Evolutionary conservation across 1,140 invertebrate species (phyloP), one percentile per base, ranked within the genome.

Genomic region (Cyclina sinensis): DNA sequence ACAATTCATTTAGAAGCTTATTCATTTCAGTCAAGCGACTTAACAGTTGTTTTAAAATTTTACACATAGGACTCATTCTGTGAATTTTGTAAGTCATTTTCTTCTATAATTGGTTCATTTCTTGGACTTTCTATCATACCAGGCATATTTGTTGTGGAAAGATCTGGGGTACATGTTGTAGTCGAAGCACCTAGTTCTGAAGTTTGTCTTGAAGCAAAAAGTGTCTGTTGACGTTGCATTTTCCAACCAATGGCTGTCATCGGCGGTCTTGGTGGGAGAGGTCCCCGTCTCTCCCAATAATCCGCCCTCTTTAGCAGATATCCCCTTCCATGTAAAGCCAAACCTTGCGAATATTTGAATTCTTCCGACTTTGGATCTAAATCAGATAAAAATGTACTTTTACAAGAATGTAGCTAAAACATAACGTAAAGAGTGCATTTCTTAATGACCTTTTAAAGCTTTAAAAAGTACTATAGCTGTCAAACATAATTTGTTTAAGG

Each of bases 211-310:
- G 85, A 86, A 16, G 57, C 37, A 16, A 35, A 7, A 9, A 86
- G 48, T 12, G 3, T 57, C n/a, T 80, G 76, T 30, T 79, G 43
- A 14, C 65, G 86, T 39, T 81, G 79, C 86, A 82, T 88, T 37
- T 76, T 81, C 62, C 62, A 88, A 12, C 86, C 86, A 16, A 74
- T 30, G 1, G 43, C 43, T n/a, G 65, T 88, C 79, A 82, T 81
- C 48, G 86, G 78, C 39, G 86, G 86, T 18, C 89, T 59, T 12
- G 85, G 90, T 21, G 90, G 89, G 3, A 88, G 82, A 18, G 89
- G 85, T 7, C 89, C 89, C 57, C 83, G 84, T n/a, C 83, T 35
- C 54, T 88, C 73, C 90, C 90, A 91, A 70, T 27, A 91, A 12
- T 86, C 68, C 4, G 90, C 90, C 21, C 88, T 35, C 32, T 90